Conservation (phyloP, 2,797 vertebrate genomes). For the Cuniculus paca region DNA sequence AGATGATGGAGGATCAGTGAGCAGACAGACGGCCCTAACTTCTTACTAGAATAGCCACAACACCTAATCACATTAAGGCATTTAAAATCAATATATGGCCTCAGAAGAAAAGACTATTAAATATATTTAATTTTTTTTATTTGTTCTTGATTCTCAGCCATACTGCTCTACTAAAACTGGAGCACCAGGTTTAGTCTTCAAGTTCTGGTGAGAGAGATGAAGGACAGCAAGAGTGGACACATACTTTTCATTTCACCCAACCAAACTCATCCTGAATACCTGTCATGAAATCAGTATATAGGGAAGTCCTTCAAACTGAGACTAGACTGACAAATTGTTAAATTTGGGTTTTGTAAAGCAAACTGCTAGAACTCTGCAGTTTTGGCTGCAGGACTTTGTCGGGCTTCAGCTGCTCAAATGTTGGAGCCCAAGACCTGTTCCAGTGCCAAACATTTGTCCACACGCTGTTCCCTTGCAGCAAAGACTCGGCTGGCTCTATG, state of each 20-base stretch:
- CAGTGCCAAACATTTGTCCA: slow-evolving; percentile 88
- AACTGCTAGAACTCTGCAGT: slow-evolving; percentile 77
- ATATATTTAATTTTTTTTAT: background rate
- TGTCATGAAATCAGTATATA: background rate
- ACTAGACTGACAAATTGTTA: slow-evolving; percentile 69
- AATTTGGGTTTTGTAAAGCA: slow-evolving; percentile 74
- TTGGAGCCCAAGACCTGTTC: slow-evolving; percentile 80
- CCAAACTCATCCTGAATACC: background rate
- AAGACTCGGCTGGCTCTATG: slow-evolving; percentile 82
- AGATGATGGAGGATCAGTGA: background rate
- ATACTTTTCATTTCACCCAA: background rate
- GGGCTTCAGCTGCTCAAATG: slow-evolving; percentile 83
- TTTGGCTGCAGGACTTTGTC: slow-evolving; percentile 77
- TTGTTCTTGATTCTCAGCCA: background rate
- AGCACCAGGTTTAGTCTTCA: background rate
- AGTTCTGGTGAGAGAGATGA: background rate
- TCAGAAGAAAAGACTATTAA: slow-evolving; percentile 14
- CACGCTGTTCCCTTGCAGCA: slow-evolving; percentile 77
- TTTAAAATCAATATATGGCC: slow-evolving; percentile 6
- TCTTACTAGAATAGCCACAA: background rate
- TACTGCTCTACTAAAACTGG: background rate
- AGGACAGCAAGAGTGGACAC: background rate
- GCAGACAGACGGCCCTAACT: background rate
- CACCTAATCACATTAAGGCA: background rate
- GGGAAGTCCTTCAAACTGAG: slow-evolving; percentile 53